phyloP scores from a whole-genome alignment of 2,113 vertebrate genomes.

The Gasterosteus nipponicus region DNA sequence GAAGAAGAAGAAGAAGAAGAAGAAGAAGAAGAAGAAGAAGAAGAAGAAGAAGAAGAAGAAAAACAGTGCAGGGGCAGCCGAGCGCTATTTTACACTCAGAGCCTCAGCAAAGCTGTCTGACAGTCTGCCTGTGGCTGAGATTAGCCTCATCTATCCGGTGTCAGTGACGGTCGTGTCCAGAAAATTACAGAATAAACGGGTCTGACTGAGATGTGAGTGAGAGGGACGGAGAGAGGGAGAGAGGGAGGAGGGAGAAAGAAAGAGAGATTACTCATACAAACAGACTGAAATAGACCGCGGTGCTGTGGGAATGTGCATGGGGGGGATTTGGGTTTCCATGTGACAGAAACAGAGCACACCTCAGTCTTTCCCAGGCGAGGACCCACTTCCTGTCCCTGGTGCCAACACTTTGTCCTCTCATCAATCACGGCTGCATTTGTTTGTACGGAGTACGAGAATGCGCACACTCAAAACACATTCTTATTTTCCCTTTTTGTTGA shows the following conservation, averaged over 20 bases:
- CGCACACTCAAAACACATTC: slow-evolving; percentile 45
- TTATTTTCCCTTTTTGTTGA: slow-evolving; percentile 8
- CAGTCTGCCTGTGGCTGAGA: slow-evolving; percentile 91
- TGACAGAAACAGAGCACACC: slow-evolving; percentile 83
- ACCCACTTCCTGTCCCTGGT: slow-evolving; percentile 92
- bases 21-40: neutral
- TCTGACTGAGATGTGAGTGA: slow-evolving; percentile 79
- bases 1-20: neutral
- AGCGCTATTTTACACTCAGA: slow-evolving; percentile 87
- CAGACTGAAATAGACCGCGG: slow-evolving; percentile 90
- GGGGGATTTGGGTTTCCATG: slow-evolving; percentile 81
- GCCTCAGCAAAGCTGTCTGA: slow-evolving; percentile 91
- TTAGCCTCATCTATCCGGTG: slow-evolving; percentile 98
- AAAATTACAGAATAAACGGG: slow-evolving; percentile 98
- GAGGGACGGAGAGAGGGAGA: neutral
- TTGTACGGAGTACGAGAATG: slow-evolving; percentile 54
- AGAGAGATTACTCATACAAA: slow-evolving; percentile 98
- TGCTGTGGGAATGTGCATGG: slow-evolving; percentile 48
- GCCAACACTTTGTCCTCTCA: slow-evolving; percentile 94
- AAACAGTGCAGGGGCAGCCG: slow-evolving; percentile 38
- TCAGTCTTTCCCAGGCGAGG: slow-evolving; percentile 80
- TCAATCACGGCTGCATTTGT: slow-evolving; percentile 93
- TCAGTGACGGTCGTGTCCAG: slow-evolving; percentile 98
- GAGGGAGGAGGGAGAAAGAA: slow-evolving; percentile 43
- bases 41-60: neutral